These are phyloP conservation scores for Rosalia funebris DNA, from an alignment of 2,888 invertebrate genomes.

Conservation along the genomic window DNA sequence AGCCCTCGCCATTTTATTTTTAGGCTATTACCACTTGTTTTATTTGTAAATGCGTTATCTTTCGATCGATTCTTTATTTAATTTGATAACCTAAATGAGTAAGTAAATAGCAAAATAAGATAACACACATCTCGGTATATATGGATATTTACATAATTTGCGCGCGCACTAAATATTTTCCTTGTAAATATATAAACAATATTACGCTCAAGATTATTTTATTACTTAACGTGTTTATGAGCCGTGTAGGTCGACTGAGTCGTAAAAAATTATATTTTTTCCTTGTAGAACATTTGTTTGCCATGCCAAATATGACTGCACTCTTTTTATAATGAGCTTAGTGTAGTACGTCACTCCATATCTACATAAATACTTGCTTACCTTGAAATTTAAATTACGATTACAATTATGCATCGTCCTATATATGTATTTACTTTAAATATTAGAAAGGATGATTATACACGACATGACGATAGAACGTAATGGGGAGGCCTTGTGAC, in stretches of 20 bases:
- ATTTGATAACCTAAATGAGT: slow-evolving; percentile 22
- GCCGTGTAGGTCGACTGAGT: too few relatives aligned
- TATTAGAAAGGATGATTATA: not conserved
- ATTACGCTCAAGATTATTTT: not conserved
- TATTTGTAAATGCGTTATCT: slow-evolving; percentile 19
- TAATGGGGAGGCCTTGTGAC: too few relatives aligned
- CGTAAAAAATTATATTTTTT: not conserved
- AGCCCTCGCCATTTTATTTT: slow-evolving; percentile 24
- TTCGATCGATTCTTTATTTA: slow-evolving; percentile 5
- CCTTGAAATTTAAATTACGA: slow-evolving; percentile 12
- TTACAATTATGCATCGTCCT: not conserved
- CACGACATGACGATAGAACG: too few relatives aligned
- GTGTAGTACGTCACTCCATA: not conserved
- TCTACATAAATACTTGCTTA: slow-evolving; percentile 11
- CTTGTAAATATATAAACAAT: slow-evolving; percentile 3
- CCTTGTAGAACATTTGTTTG: not conserved
- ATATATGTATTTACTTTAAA: not conserved
- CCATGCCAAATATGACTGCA: slow-evolving; percentile 1
- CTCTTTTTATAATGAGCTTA: not conserved
- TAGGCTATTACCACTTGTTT: slow-evolving; percentile 13
- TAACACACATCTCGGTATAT: slow-evolving; percentile 16
- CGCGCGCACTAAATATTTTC: slow-evolving; percentile 13
- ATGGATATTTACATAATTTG: slow-evolving; percentile 21
- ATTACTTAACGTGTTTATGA: not conserved
- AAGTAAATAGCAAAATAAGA: slow-evolving; percentile 23